Conservation (phyloP, 1,140 invertebrate species). For the Ceratosolen solmsi region DNA sequence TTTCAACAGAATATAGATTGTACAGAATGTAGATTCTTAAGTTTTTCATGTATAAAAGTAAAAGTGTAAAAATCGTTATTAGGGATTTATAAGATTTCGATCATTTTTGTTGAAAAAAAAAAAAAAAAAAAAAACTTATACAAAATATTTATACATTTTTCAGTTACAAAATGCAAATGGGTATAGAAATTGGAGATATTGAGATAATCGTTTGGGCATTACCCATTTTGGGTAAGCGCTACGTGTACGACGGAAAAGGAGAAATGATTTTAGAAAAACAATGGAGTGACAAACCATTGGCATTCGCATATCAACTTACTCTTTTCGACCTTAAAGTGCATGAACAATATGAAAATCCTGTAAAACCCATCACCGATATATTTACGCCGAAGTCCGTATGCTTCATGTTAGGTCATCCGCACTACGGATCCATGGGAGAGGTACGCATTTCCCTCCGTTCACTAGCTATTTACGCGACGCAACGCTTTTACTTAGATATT, state of each 20-base stretch:
- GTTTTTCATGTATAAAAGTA: too few relatives aligned
- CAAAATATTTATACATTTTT: slow-evolving; percentile 18
- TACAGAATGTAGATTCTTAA: too few relatives aligned
- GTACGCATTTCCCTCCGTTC: too few relatives aligned
- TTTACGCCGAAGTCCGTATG: slow-evolving; percentile 80
- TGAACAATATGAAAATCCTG: slow-evolving; percentile 65
- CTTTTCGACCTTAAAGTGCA: slow-evolving; percentile 78
- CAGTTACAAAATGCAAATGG: slow-evolving; percentile 79
- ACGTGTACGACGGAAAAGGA: slow-evolving; percentile 74
- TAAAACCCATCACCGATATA: slow-evolving; percentile 79
- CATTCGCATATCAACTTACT: slow-evolving; percentile 82
- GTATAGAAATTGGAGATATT: slow-evolving; percentile 84
- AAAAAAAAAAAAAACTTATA: too few relatives aligned
- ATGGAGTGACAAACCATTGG: slow-evolving; percentile 75
- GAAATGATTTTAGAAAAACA: slow-evolving; percentile 80
- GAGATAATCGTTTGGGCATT: slow-evolving; percentile 83
- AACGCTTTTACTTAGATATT: too few relatives aligned
- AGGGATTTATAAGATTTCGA: too few relatives aligned
- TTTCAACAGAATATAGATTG: too few relatives aligned
- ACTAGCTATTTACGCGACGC: too few relatives aligned
- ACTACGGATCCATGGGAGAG: slow-evolving; percentile 86
- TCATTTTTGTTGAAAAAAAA: too few relatives aligned
- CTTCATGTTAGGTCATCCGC: slow-evolving; percentile 85
- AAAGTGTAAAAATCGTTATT: not conserved
- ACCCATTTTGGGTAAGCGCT: slow-evolving; percentile 80